Conservation (phyloP, 1,140 invertebrate species). For the Hermatobates lingyangjiaoensis region DNA sequence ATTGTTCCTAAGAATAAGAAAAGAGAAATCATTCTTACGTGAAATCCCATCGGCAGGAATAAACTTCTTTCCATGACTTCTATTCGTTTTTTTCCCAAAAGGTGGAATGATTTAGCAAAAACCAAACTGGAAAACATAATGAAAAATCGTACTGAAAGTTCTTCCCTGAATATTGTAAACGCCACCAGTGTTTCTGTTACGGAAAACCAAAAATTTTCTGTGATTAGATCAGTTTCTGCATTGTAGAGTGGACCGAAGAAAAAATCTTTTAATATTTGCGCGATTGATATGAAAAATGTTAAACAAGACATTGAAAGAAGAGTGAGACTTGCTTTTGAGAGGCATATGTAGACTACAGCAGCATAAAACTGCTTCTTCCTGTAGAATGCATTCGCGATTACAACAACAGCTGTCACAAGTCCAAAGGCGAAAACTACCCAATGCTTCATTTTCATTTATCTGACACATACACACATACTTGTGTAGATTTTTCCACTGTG, state of each 20-base stretch:
- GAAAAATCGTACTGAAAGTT: not conserved
- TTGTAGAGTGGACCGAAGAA: constrained; percentile 4
- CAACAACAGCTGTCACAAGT: not conserved
- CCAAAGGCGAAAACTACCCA: not conserved
- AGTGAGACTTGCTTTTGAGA: constrained; percentile 1
- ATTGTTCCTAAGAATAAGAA: not conserved
- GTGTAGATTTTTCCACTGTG: no score
- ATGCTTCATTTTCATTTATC: not conserved
- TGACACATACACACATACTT: no score
- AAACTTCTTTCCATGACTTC: constrained; percentile 7
- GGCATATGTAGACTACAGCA: constrained; percentile 3
- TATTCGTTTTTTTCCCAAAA: constrained; percentile 5
- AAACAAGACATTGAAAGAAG: not conserved
- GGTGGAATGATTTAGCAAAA: constrained; percentile 6
- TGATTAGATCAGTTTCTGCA: constrained; percentile 26
- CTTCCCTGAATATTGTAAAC: constrained; percentile 36
- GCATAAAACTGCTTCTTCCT: constrained; percentile 9
- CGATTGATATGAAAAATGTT: not conserved
- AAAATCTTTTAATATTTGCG: not conserved
- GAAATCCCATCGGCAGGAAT: constrained; percentile 1
- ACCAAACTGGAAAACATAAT: constrained; percentile 1
- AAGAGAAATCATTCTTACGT: constrained; percentile 3
- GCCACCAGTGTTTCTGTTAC: constrained; percentile 44
- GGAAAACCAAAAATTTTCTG: constrained; percentile 43
- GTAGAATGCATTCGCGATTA: constrained; percentile 1